Percentiles rank a stretch among this genome's conserved stretches.
Conservation (phyloP, 2,888 invertebrate genomes). For the Eupithecia centaureata region DNA sequence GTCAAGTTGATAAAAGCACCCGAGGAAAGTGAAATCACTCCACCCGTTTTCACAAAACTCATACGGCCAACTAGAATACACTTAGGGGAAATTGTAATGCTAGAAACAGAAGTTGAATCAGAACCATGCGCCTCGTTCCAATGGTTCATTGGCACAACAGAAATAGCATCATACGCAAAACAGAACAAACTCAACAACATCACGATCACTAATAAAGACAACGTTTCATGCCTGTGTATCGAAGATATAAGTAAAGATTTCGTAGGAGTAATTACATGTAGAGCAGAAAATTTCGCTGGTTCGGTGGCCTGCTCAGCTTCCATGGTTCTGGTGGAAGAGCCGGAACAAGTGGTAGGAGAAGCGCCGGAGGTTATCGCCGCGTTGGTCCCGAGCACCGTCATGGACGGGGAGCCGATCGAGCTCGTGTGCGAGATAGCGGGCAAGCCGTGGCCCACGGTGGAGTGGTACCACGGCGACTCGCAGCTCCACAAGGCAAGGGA, state of each 20-base stretch:
- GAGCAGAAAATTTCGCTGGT: slow-evolving; percentile 95
- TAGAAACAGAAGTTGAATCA: slow-evolving; percentile 91
- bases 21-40: slow-evolving; percentile 84
- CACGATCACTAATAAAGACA: slow-evolving; percentile 88
- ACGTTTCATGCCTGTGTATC: slow-evolving; percentile 91
- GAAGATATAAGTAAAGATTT: slow-evolving; percentile 88
- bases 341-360: slow-evolving; percentile 64
- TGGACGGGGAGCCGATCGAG: slow-evolving; percentile 94
- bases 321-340: slow-evolving; percentile 85
- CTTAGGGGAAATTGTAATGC: slow-evolving; percentile 89
- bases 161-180: slow-evolving; percentile 82
- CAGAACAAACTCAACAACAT: slow-evolving; percentile 87
- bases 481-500: slow-evolving; percentile 91
- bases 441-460: slow-evolving; percentile 90
- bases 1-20: slow-evolving; percentile 88
- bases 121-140: slow-evolving; percentile 92
- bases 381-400: slow-evolving; percentile 89
- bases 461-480: slow-evolving; percentile 91
- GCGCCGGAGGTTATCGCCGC: slow-evolving; percentile 90
- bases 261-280: slow-evolving; percentile 91
- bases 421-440: slow-evolving; percentile 90
- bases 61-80: slow-evolving; percentile 88
- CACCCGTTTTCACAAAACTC: slow-evolving; percentile 89
- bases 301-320: slow-evolving; percentile 94
- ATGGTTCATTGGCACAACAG: slow-evolving; percentile 92